Evolutionary conservation across 2,888 invertebrate species (phyloP), one percentile per base, ranked within the genome.

Genomic region (Lepetodrilus schrolli): DNA sequence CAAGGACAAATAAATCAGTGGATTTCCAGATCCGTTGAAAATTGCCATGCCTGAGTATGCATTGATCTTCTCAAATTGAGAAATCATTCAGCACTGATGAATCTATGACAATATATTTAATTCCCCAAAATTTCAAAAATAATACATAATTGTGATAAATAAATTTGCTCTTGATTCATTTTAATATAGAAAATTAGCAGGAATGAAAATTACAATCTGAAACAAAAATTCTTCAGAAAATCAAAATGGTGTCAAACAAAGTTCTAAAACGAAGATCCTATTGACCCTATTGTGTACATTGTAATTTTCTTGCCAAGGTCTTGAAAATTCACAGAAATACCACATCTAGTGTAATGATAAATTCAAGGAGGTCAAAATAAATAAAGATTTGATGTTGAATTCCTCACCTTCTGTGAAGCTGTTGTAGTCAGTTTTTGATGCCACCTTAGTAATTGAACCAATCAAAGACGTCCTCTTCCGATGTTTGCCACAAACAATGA

Each of bases 391-490:
- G 7, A 8, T 8, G 13, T 5, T 38, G 38, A 5, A n/a, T 17
- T 17, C 23, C 84, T 78, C 79, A 93, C 93, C 93, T 88, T 93
- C 95, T 1, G 95, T 94, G 83, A 95, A 95, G 30, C 92, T 91
- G 81, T 94, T 93, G 86, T 95, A 96, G 90, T 96, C 95, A 1
- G 93, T 93, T 92, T 94, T 92, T 91, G 93, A 94, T 84, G 93
- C 94, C 85, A 96, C 95, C 87, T 95, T 95, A n/a, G 95, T 95
- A 75, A 97, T 92, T 23, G 94, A 94, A 86, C 95, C 95, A 0
- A 95, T 93, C 43, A 96, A 91, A 0, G 95, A 94, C 73, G 92
- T 93, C 76, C 87, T 88, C 72, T 84, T 83, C 58, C 89, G 77
- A 34, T 81, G 79, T 86, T 94, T 94, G 84, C 94, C 94, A 88